Evolutionary conservation across 2,888 invertebrate genomes (phyloP).

Genomic region (Strigamia transsilvanica): DNA sequence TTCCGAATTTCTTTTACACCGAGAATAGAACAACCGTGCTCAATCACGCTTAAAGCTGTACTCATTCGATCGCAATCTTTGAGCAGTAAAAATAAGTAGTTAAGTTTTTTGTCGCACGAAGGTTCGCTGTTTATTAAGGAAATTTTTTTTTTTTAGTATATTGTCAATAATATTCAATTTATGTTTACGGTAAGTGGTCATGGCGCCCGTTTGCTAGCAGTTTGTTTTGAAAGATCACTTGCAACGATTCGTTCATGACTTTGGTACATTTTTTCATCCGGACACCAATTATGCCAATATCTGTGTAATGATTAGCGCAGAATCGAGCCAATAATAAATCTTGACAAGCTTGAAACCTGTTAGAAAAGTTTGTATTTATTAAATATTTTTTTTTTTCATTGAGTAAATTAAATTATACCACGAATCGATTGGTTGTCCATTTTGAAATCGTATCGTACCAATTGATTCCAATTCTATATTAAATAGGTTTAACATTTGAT

Average conservation of each 20-base stretch:
- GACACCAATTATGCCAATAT: conserved; percentile 4
- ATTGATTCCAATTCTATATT: conserved; percentile 35
- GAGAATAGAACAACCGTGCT: background rate
- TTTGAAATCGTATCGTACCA: background rate
- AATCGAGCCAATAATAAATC: conserved; percentile 50
- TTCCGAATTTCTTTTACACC: background rate
- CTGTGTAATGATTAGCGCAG: conserved; percentile 16
- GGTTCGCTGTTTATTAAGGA: background rate
- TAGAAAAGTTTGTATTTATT: background rate
- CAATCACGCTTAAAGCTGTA: conserved; percentile 10
- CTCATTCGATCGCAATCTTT: background rate
- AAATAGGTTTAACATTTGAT: background rate
- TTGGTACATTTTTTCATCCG: conserved; percentile 6
- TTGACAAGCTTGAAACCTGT: conserved; percentile 31
- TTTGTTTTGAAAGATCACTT: conserved; percentile 5
- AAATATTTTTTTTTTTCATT: background rate
- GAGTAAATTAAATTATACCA: background rate
- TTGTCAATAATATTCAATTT: background rate
- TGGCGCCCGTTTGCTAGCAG: background rate
- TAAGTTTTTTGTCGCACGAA: background rate
- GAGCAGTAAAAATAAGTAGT: background rate
- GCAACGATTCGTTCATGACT: conserved; percentile 26
- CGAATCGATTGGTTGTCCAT: background rate
- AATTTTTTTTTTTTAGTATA: background rate
- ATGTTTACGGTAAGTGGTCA: background rate